Evolutionary conservation across 2,888 invertebrate genomes (phyloP).

Genomic region (Anarsia innoxiella): DNA sequence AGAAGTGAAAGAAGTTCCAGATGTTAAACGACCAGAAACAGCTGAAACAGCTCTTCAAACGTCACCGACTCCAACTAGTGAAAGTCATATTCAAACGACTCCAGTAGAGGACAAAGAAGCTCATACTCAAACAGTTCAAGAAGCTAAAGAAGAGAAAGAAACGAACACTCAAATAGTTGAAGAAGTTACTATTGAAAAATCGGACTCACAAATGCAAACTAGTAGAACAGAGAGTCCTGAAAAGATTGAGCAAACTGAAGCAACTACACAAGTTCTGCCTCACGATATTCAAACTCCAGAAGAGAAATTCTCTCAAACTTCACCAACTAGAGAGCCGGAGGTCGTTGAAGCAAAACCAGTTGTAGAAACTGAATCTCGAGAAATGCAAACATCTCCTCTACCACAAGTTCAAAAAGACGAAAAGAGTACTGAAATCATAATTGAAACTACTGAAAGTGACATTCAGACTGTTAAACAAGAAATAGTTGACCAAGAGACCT

Average conservation of each 20-base stretch:
- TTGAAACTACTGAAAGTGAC: conserved; percentile 54
- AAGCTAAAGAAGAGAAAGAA: conserved; percentile 54
- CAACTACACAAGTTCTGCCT: conserved; percentile 70
- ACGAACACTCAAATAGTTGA: conserved; percentile 57
- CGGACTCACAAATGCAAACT: conserved; percentile 59
- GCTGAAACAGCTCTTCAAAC: conserved; percentile 68
- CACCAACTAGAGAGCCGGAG: conserved; percentile 36
- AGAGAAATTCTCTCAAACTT: conserved; percentile 71
- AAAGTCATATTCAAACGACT: conserved; percentile 78
- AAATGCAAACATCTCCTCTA: conserved; percentile 74
- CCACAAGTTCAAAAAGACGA: conserved; percentile 44
- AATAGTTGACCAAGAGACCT: conserved; percentile 51
- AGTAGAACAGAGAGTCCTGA: conserved; percentile 53
- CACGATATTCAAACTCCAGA: conserved; percentile 49
- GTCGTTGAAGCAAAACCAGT: conserved; percentile 39
- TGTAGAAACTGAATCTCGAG: conserved; percentile 59
- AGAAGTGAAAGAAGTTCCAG: conserved; percentile 46
- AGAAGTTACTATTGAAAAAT: conserved; percentile 41
- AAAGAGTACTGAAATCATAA: conserved; percentile 51
- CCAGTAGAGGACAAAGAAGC: conserved; percentile 60
- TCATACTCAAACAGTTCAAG: conserved; percentile 63
- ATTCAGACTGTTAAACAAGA: conserved; percentile 53
- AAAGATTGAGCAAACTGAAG: conserved; percentile 58
- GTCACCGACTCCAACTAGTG: conserved; percentile 63
- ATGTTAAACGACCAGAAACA: conserved; percentile 40